Base-by-base conservation (phyloP, 2,888 invertebrate species). In the Psylliodes chrysocephalus region DNA sequence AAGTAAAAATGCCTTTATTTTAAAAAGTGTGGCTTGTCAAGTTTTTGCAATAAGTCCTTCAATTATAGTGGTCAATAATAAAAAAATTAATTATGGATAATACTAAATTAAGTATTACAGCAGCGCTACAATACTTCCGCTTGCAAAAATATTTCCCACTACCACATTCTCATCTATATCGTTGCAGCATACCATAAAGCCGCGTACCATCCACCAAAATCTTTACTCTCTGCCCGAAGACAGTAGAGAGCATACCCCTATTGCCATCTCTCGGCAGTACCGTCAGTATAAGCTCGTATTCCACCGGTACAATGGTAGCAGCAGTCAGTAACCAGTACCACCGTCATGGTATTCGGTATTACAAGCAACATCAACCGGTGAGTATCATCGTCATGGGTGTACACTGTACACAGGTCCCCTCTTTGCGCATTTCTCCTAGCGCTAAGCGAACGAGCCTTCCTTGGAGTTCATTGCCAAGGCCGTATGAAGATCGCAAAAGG, bases 401-500 rank as follows among this genome's bases (percentile, higher is more conserved):
- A 17, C 25, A 46, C 46, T n/a, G 17, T 18, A 44, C 18, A 7
- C 6, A 7, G 18, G 10, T 5, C 7, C 15, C 22, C 46, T 4
- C 46, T 2, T 4, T 18, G n/a, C 5, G 35, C 8, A 12, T 2
- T 25, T 25, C 46, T 2, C 46, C n/a, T 2, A 5, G 46, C 44
- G 22, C 46, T 19, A 33, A 33, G 46, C 14, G 44, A 55, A 68
- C 68, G 68, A 71, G 66, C 67, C 70, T 69, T 67, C 63, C 57
- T 59, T 62, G 62, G 66, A 71, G 74, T 74, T 74, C 75, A 74
- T 72, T 74, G 73, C 71, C 75, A 75, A 76, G 75, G 75, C 74
- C 75, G 76, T 74, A 73, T 71, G 73, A 74, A 75, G 75, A 75
- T 71, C 72, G 73, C 66, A 56, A 28, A 59, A 69, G 75, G 71